Evolutionary conservation across 1,140 invertebrate species (phyloP), one percentile per base, ranked within the genome.

Genomic region (Drosophila kikkawai): DNA sequence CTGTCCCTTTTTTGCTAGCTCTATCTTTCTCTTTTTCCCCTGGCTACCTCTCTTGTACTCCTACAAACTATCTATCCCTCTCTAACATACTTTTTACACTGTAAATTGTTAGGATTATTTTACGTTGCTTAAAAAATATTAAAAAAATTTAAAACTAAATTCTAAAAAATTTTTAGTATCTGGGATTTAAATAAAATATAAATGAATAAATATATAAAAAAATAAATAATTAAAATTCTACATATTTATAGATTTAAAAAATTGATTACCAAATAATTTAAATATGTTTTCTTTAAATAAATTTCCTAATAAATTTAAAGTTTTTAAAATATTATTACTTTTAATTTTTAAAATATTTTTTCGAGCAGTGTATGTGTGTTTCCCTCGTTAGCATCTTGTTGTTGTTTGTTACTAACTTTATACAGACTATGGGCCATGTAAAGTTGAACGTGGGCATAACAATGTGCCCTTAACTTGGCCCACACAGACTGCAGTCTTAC

Each of bases 381-480:
- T 36, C 66, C 39, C 75, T 79, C 66, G 75, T 79, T 79, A 71
- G 53, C 53, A 73, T 73, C 53, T 59, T 73, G 53, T 79, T 79
- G 76, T 78, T 78, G 57, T 71, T 78, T 37, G 26, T 26, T 36
- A 56, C 75, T 36, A 78, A 78, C 75, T 78, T 78, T 78, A 55
- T 36, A 69, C 75, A 69, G 73, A 76, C 36, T 75, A 44, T 32
- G 36, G 37, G 42, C 51, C 74, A 77, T 77, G 74, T 69, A 78
- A 79, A 79, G 75, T 79, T 79, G 53, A 79, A 78, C 76, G 66
- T 78, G 76, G 67, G 66, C 76, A 79, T 79, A 79, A 79, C 76
- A 79, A 79, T 79, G 65, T 78, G 75, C 75, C 75, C 57, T 78
- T 78, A 70, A 61, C 57, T 78, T 70, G 64, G 64, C 75, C 48